These are phyloP conservation scores for Chromis chromis DNA, from an alignment of 2,797 vertebrate species.

Conservation along the genomic window DNA sequence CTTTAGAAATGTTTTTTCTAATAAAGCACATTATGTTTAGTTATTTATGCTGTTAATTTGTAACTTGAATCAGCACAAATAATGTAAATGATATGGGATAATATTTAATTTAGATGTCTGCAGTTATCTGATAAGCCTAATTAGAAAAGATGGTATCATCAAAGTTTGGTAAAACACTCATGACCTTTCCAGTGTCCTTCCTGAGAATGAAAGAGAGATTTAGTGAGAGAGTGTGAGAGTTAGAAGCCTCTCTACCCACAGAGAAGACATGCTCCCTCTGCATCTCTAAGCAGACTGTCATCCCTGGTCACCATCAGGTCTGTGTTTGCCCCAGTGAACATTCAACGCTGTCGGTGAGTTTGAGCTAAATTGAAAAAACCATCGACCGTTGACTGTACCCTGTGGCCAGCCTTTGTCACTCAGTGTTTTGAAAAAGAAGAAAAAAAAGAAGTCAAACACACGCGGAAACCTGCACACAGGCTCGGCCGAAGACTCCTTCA, in stretches of 20 bases:
- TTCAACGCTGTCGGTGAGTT: constrained; percentile 99
- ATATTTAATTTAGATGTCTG: not conserved
- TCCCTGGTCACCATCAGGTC: constrained; percentile 75
- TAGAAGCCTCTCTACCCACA: constrained; percentile 44
- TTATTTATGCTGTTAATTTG: not conserved
- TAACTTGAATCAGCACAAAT: not conserved
- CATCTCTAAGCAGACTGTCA: constrained; percentile 73
- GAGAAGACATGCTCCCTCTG: constrained; percentile 50
- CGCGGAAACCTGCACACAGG: constrained; percentile 17
- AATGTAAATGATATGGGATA: not conserved
- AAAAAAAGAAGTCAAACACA: constrained; percentile 26
- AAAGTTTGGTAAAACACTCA: constrained; percentile 12
- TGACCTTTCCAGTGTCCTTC: constrained; percentile 41
- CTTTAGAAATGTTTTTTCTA: not conserved
- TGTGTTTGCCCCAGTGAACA: constrained; percentile 91
- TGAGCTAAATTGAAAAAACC: constrained; percentile 96
- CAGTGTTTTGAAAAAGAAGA: constrained; percentile 10
- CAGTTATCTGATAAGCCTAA: constrained; percentile 6
- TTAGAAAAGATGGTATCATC: constrained; percentile 3
- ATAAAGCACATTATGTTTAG: not conserved
- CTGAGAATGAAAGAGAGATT: constrained; percentile 29
- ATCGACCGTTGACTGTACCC: constrained; percentile 99
- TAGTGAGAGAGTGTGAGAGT: constrained; percentile 25
- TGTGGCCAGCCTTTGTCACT: constrained; percentile 86
- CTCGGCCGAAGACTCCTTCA: constrained; percentile 39